These are phyloP conservation scores for Oostethus manadensis DNA, from an alignment of 2,113 vertebrate species.

Conservation along the genomic window DNA sequence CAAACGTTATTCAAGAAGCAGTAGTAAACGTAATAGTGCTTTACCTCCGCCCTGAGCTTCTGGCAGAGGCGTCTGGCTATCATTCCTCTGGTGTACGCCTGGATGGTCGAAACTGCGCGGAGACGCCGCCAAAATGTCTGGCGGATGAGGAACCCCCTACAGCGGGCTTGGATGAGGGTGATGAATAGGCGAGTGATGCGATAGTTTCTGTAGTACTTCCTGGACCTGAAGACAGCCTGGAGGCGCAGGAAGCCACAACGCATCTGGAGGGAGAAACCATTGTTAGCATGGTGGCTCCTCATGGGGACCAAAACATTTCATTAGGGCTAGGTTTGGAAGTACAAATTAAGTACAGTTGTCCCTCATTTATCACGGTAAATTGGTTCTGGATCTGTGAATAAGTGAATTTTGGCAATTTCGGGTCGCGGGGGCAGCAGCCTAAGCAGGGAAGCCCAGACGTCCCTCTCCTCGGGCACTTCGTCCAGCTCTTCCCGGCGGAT, in stretches of 20 bases:
- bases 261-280: slow-evolving; percentile 73
- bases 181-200: slow-evolving; percentile 75
- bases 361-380: no score
- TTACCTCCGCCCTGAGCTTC: slow-evolving; percentile 87
- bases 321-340: not conserved
- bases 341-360: no score
- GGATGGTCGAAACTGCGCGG: slow-evolving; percentile 87
- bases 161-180: slow-evolving; percentile 82
- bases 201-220: slow-evolving; percentile 82
- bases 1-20: slow-evolving; percentile 24
- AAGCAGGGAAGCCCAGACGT: no score
- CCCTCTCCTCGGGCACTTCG: no score
- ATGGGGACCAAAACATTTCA: not conserved
- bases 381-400: no score
- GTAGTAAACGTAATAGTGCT: slow-evolving; percentile 46
- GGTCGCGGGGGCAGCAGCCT: no score
- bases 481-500: no score
- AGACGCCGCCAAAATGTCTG: slow-evolving; percentile 83
- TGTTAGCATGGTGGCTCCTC: not conserved
- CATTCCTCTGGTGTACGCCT: slow-evolving; percentile 90
- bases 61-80: slow-evolving; percentile 86
- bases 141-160: slow-evolving; percentile 84
- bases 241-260: slow-evolving; percentile 85
- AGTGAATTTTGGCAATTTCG: no score
- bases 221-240: slow-evolving; percentile 86